Conservation (phyloP, 2,888 invertebrate species). For the Leptopilina drosophilae region DNA sequence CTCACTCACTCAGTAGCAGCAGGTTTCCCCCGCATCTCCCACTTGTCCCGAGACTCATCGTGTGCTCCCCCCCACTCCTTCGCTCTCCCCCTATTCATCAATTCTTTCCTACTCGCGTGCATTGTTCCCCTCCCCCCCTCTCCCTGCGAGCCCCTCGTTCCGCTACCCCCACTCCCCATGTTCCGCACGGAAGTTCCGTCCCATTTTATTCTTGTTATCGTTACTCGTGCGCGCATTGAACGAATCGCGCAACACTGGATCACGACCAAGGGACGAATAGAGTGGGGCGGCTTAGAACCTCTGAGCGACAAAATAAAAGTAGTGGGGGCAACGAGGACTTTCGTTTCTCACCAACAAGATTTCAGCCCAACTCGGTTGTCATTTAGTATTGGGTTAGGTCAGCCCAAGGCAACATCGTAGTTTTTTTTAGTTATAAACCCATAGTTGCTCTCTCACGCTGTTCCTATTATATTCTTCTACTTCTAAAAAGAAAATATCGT, state of each 20-base stretch:
- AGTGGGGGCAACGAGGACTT: slow-evolving; percentile 62
- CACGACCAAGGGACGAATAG: slow-evolving; percentile 42
- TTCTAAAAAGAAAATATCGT: too few species aligned
- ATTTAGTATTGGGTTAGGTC: slow-evolving; percentile 83
- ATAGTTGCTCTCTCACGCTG: not conserved
- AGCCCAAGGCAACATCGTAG: slow-evolving; percentile 72
- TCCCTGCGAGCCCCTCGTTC: slow-evolving; percentile 9
- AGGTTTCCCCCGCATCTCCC: slow-evolving; percentile 24
- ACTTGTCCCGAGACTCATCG: too few species aligned
- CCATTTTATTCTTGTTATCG: slow-evolving; percentile 38
- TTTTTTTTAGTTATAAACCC: slow-evolving; percentile 54
- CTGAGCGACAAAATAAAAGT: not conserved
- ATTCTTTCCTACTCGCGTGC: not conserved
- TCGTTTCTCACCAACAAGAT: slow-evolving; percentile 67
- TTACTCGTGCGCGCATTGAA: slow-evolving; percentile 47
- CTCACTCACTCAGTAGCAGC: not conserved
- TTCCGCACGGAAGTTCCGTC: slow-evolving; percentile 48
- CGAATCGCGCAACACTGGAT: slow-evolving; percentile 65
- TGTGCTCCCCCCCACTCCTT: slow-evolving; percentile 40
- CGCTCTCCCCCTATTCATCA: slow-evolving; percentile 34
- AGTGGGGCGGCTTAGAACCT: too few species aligned
- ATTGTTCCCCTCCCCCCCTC: slow-evolving; percentile 1
- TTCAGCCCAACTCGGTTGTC: slow-evolving; percentile 74
- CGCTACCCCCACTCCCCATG: slow-evolving; percentile 10
- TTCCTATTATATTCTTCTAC: not conserved